Percentiles rank a stretch among this genome's conserved stretches.
Evolutionary conservation across 2,113 vertebrate species (phyloP).

Genomic region (Colius striatus): DNA sequence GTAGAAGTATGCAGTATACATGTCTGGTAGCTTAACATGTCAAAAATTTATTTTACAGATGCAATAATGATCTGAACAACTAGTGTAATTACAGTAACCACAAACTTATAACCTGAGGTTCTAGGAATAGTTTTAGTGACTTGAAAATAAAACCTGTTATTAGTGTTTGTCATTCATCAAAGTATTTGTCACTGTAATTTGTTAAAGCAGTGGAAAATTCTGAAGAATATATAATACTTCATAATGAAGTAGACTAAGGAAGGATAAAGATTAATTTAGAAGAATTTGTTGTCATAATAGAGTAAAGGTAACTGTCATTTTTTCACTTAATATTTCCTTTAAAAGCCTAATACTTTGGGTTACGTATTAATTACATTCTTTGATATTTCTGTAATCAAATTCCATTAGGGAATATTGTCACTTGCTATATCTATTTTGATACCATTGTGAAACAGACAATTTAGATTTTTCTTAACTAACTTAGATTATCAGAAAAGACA

Average conservation of each 20-base stretch:
- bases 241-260: background rate
- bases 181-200: slow-evolving; percentile 5
- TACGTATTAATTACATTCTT: background rate
- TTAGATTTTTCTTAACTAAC: slow-evolving; percentile 8
- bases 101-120: background rate
- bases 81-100: background rate
- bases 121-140: background rate
- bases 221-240: background rate
- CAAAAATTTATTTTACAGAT: background rate
- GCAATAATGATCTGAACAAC: background rate
- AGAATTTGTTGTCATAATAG: background rate
- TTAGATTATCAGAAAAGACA: slow-evolving; percentile 9
- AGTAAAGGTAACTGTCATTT: background rate
- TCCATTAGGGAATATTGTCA: background rate
- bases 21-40: background rate
- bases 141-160: background rate
- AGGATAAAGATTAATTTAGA: background rate
- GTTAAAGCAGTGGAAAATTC: background rate
- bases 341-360: background rate
- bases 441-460: background rate
- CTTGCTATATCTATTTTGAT: background rate
- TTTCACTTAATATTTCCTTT: background rate
- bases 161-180: background rate
- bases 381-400: background rate
- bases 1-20: background rate